phyloP scores from a whole-genome alignment of 2,888 invertebrate species.

The Acronicta aceris region DNA sequence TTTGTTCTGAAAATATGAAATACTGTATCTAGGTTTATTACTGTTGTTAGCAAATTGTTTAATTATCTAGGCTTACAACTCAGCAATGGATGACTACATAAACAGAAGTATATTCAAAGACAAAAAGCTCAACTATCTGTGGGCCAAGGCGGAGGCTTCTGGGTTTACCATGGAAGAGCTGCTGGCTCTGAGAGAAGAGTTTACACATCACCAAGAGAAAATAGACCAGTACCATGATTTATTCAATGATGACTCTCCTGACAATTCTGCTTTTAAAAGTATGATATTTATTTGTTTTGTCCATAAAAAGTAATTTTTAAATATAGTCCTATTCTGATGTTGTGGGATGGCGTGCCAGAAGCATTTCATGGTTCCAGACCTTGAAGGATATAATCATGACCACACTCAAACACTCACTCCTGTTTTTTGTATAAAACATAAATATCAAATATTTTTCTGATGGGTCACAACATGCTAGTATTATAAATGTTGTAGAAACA shows the following conservation, averaged over 20 bases:
- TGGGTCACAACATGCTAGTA: too few species aligned
- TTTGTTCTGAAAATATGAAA: constrained; percentile 3
- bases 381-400: too few species aligned
- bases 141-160: constrained; percentile 96
- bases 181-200: constrained; percentile 95
- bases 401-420: too few species aligned
- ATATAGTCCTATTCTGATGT: too few species aligned
- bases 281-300: constrained; percentile 61
- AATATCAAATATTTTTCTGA: too few species aligned
- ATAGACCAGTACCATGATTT: constrained; percentile 96
- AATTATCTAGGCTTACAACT: constrained; percentile 72
- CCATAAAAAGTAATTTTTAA: background rate
- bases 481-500: too few species aligned
- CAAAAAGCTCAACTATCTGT: constrained; percentile 96
- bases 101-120: constrained; percentile 96
- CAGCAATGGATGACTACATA: constrained; percentile 89
- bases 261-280: constrained; percentile 91
- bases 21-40: background rate
- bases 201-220: constrained; percentile 97
- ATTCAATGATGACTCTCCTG: constrained; percentile 91
- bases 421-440: too few species aligned
- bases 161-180: constrained; percentile 96
- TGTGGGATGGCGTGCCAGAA: too few species aligned
- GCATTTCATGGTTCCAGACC: too few species aligned
- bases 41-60: background rate